Evolutionary conservation across 2,888 invertebrate genomes (phyloP).

Genomic region (Platycheirus albimanus): DNA sequence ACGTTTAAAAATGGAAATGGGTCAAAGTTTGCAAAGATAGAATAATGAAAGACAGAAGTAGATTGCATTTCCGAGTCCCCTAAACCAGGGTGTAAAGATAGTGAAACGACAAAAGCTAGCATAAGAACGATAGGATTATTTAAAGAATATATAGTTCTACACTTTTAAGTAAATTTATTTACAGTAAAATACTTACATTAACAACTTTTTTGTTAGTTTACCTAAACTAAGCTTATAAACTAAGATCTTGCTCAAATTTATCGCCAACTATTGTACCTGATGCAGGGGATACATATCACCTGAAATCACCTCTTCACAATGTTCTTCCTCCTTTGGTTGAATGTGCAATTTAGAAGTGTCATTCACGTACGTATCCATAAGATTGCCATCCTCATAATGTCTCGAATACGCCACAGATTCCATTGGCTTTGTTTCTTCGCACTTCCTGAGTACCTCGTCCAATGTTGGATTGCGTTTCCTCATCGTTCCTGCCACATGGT

Average conservation of each 20-base stretch:
- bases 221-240: not conserved
- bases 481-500: slow-evolving; percentile 75
- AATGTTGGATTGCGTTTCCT: slow-evolving; percentile 37
- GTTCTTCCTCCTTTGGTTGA: slow-evolving; percentile 60
- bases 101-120: too few species aligned
- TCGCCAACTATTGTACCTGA: slow-evolving; percentile 7
- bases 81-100: too few species aligned
- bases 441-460: slow-evolving; percentile 33
- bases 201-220: not conserved
- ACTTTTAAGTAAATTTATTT: too few species aligned
- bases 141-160: too few species aligned
- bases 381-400: slow-evolving; percentile 51
- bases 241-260: not conserved
- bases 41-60: too few species aligned
- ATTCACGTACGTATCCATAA: slow-evolving; percentile 5
- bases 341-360: slow-evolving; percentile 12
- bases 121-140: too few species aligned
- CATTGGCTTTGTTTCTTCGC: slow-evolving; percentile 19
- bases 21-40: too few species aligned
- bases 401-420: slow-evolving; percentile 37
- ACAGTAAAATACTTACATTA: too few species aligned
- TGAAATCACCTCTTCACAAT: slow-evolving; percentile 11
- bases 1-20: too few species aligned
- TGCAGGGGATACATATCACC: slow-evolving; percentile 24
- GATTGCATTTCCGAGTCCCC: too few species aligned